Conservation (phyloP, 2,888 invertebrate species). For the Neocrepidodera transversa region DNA sequence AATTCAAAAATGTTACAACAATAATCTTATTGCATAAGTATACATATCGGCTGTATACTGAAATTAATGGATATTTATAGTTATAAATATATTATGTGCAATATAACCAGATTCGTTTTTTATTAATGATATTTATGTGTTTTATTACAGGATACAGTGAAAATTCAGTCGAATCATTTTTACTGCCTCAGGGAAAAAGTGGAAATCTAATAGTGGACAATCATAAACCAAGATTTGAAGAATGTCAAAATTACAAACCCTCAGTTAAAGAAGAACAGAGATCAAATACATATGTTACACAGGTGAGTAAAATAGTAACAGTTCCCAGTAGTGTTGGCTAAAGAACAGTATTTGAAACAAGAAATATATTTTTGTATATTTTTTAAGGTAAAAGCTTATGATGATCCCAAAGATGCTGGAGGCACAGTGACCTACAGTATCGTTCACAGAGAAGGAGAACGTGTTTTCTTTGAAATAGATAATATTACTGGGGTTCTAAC, state of each 20-base stretch:
- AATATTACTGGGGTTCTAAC: conserved; percentile 77
- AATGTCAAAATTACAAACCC: conserved; percentile 84
- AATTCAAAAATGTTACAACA: no score
- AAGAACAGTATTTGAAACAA: no score
- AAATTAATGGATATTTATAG: no score
- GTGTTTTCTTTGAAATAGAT: conserved; percentile 81
- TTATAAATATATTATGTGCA: no score
- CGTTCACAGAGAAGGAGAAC: conserved; percentile 76
- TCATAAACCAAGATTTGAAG: conserved; percentile 80
- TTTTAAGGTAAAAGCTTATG: conserved; percentile 72
- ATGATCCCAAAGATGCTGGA: conserved; percentile 79
- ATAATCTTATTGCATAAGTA: no score
- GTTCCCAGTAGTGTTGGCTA: no score
- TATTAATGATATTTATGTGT: no score
- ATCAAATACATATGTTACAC: conserved; percentile 76
- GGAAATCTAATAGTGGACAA: conserved; percentile 31
- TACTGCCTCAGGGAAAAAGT: conserved; percentile 27
- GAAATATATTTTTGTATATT: no score
- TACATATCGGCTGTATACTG: no score
- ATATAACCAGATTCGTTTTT: no score
- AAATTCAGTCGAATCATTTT: conserved; percentile 37
- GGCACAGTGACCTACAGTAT: conserved; percentile 85
- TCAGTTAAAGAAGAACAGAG: conserved; percentile 77
- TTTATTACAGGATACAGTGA: conserved; percentile 37
- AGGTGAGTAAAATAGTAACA: conserved; percentile 60